These are phyloP conservation scores for Ovis canadensis DNA, from an alignment of 2,113 vertebrate species.

Conservation along the genomic window DNA sequence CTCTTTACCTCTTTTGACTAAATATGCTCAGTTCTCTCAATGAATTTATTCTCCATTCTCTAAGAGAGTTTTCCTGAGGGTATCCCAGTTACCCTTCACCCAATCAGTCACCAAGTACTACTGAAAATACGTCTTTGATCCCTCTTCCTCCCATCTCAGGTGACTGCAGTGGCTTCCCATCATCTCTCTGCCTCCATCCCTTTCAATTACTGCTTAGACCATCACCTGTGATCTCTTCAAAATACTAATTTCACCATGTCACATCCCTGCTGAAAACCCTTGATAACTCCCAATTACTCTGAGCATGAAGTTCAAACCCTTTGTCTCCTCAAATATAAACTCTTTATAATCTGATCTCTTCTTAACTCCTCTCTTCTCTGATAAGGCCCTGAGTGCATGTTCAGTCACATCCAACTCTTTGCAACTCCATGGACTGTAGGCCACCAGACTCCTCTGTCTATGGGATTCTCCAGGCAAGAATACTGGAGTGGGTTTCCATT, in stretches of 20 bases:
- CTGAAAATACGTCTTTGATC: not conserved
- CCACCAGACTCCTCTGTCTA: not conserved
- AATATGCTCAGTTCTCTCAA: not conserved
- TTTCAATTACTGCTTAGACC: not conserved
- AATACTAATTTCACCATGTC: not conserved
- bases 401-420: not conserved
- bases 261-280: not conserved
- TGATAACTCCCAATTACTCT: not conserved
- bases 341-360: not conserved
- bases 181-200: not conserved
- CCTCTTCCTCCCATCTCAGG: not conserved
- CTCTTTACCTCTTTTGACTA: not conserved
- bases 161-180: rapidly evolving
- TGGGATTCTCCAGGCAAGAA: not conserved
- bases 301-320: not conserved
- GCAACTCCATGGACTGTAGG: not conserved
- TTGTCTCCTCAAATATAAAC: not conserved
- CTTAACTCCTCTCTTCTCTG: not conserved
- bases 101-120: not conserved
- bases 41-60: not conserved
- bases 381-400: not conserved
- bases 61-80: not conserved
- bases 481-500: not conserved
- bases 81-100: not conserved
- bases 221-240: not conserved